Conservation (phyloP, 2,888 invertebrate genomes). For the Aphidius colemani region DNA sequence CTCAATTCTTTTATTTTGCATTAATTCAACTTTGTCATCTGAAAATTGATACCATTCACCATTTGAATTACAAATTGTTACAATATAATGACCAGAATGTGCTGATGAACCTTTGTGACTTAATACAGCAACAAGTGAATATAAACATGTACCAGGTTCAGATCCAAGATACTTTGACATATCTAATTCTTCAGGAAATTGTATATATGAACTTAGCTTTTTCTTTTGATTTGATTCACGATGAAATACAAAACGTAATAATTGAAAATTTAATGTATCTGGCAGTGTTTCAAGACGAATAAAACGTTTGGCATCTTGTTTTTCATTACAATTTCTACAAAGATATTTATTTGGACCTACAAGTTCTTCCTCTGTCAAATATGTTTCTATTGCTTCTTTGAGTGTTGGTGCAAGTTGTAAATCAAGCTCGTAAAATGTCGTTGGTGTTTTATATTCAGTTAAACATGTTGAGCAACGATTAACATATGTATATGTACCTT, state of each 20-base stretch:
- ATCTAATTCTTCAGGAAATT: constrained; percentile 67
- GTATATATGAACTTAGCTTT: constrained; percentile 65
- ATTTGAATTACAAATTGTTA: constrained; percentile 57
- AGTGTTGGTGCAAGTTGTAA: constrained; percentile 65
- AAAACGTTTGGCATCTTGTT: constrained; percentile 65
- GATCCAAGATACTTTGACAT: constrained; percentile 62
- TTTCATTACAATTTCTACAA: constrained; percentile 64
- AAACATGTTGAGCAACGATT: constrained; percentile 63
- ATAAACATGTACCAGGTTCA: constrained; percentile 55
- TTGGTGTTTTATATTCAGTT: constrained; percentile 62
- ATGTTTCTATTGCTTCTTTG: constrained; percentile 63
- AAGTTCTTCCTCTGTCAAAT: constrained; percentile 65
- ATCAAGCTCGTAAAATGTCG: constrained; percentile 67
- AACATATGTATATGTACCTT: constrained; percentile 55
- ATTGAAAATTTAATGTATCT: constrained; percentile 66
- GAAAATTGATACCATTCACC: constrained; percentile 71
- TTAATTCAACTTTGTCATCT: constrained; percentile 64
- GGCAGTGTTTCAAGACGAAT: constrained; percentile 65
- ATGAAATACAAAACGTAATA: constrained; percentile 68
- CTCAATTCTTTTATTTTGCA: constrained; percentile 58
- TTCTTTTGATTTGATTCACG: constrained; percentile 65
- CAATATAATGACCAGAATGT: constrained; percentile 71
- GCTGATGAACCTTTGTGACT: constrained; percentile 70
- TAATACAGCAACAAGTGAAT: constrained; percentile 68
- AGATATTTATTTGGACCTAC: constrained; percentile 67